phyloP scores from a whole-genome alignment of 2,113 vertebrate species.

The Caretta caretta region DNA sequence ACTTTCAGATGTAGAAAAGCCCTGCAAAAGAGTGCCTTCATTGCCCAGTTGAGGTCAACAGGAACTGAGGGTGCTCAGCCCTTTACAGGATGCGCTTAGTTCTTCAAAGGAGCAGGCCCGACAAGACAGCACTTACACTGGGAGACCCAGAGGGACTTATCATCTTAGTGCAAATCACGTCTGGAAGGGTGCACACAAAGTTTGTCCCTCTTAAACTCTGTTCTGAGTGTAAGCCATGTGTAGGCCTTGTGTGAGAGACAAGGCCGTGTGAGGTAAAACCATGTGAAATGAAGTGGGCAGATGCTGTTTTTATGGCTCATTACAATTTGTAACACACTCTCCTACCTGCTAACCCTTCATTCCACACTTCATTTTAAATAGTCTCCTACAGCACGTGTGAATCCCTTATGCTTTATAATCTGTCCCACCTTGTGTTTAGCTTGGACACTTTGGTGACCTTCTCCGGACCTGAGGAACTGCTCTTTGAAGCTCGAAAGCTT shows the following conservation, averaged over 20 bases:
- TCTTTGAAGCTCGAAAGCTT: neutral
- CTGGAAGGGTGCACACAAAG: neutral
- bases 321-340: neutral
- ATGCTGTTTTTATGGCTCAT: neutral
- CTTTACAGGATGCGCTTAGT: neutral
- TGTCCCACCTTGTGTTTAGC: neutral
- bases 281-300: neutral
- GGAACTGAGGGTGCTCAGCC: too few species aligned
- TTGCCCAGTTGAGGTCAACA: neutral
- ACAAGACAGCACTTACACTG: neutral
- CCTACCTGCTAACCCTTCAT: neutral
- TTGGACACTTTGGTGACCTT: neutral
- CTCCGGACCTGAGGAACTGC: neutral
- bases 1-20: neutral
- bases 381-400: neutral
- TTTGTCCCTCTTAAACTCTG: fast-evolving
- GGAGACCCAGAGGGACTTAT: neutral
- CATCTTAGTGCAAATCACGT: neutral
- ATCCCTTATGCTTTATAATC: neutral
- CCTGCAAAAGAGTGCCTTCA: neutral
- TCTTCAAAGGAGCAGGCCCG: neutral
- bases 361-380: neutral
- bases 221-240: fast-evolving
- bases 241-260: fast-evolving
- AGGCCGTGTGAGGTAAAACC: neutral